Conservation (phyloP, 1,140 invertebrate species). For the Drosophila lowei region DNA sequence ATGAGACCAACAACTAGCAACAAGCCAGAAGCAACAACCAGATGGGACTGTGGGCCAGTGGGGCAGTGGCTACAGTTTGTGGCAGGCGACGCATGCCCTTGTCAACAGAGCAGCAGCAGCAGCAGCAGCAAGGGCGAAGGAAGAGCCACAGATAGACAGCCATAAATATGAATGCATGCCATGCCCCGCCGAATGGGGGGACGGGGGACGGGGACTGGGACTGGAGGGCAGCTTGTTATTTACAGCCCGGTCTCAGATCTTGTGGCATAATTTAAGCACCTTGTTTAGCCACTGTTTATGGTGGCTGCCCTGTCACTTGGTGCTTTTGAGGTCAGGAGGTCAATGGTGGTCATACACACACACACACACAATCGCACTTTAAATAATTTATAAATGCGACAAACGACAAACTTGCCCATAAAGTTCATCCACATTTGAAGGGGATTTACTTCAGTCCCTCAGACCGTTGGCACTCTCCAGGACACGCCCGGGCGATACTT, state of each 20-base stretch:
- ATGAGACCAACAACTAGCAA: constrained; percentile 75
- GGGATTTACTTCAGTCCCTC: constrained; percentile 45
- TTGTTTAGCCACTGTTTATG: constrained; percentile 81
- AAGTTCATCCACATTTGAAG: constrained; percentile 29
- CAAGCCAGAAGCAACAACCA: constrained; percentile 46
- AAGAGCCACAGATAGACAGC: constrained; percentile 49
- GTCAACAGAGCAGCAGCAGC: constrained; percentile 32
- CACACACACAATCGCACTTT: constrained; percentile 46
- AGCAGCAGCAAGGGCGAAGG: background rate
- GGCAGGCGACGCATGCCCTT: constrained; percentile 68
- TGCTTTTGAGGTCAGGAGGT: constrained; percentile 73
- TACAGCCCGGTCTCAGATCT: constrained; percentile 76
- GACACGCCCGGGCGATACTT: constrained; percentile 21
- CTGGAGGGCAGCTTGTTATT: constrained; percentile 63
- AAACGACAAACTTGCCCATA: constrained; percentile 71
- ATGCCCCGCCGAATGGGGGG: constrained; percentile 17
- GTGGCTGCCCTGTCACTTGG: constrained; percentile 72
- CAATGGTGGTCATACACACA: constrained; percentile 67
- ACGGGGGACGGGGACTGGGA: background rate
- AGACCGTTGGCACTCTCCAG: constrained; percentile 8
- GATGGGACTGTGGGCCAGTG: constrained; percentile 12
- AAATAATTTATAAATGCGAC: constrained; percentile 80
- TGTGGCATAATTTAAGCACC: constrained; percentile 81
- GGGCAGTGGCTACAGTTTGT: constrained; percentile 64
- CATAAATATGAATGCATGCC: constrained; percentile 74